Base-by-base conservation (phyloP, 1,140 invertebrate genomes). In the Agrilus planipennis region DNA sequence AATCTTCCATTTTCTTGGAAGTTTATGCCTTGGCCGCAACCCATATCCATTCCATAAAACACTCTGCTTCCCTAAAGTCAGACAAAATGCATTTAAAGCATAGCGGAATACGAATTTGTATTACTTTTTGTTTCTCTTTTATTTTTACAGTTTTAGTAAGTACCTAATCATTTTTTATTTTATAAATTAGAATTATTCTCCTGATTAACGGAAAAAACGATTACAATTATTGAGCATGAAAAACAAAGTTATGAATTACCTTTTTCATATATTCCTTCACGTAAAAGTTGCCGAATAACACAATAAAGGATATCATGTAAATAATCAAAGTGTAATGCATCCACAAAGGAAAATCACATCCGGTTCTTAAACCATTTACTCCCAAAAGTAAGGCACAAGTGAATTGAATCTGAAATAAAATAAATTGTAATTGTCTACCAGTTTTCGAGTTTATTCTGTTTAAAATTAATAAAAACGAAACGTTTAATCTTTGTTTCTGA, bases 281-380 rank as follows among this genome's bases (percentile, higher is more conserved):
- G 57, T 92, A 94, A 64, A 93, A 94, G 62, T 92, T 89, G 44
- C 87, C 82, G 62, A 94, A 94, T 10, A 94, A 72, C 0, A 88
- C 73, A 50, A 93, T 81, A 56, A 93, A 92, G 15, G 84, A 86
- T 50, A 88, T 72, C 77, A 90, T 91, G 65, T 94, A 94, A 44
- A 87, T 65, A 41, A 91, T 83, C 22, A 93, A 75, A 4, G 85
- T 83, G 63, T 88, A 90, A 57, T 92, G 86, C 87, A 94, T 92
- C 89, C 89, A 93, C 16, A 85, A 60, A 0, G 90, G 89, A 59
- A 92, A 93, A 43, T 84, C 79, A 64, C 90, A 94, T 34, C 81
- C 79, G 1, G 77, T 79, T 41, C 77, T 67, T 41, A 94, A 78
- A 12, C 85, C 87, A 56, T 89, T 85, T 15, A 82, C 68, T 10